Evolutionary conservation across 1,140 invertebrate genomes (phyloP), one percentile per base, ranked within the genome.

Genomic region (Scaptomyza montana): DNA sequence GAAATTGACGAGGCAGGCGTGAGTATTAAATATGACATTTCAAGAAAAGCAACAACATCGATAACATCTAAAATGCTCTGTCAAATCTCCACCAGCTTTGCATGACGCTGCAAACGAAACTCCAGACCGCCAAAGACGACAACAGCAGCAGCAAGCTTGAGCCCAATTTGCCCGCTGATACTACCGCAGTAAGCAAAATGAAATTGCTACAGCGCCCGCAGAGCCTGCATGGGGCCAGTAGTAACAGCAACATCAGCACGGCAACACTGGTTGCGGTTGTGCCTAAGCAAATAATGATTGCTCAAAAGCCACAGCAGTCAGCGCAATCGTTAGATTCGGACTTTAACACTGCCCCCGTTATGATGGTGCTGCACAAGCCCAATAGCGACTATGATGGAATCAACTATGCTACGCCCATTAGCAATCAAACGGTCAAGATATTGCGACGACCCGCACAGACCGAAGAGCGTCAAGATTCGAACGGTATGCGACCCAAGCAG

Each of bases 381-480:
- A 53, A 75, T 28, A 84, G 75, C 36, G 91, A 94, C 89, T 91
- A 94, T 43, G 94, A 94, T 68, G 94, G 94, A 77, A 93, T 94
- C 25, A 92, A 61, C 33, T 92, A 92, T 70, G 80, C 86, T 16
- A 72, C 72, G 68, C 93, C 95, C 78, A 95, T 95, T 67, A 95
- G 95, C 91, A 89, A 89, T 71, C 95, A 96, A 68, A 95, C 95
- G 64, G 96, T 97, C 21, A 96, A 96, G 92, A 97, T 97, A 71
- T 92, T 97, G 49, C 96, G 97, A 80, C 93, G 96, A 78, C 96
- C 96, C 54, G 93, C 93, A 6, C 92, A 93, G 76, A 80, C 92
- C 46, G 78, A 92, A 6, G 95, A 95, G 57, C 95, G 96, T 75
- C 92, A 79, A 16, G 95, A 94, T 90, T 68, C 73, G 6, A 90